Base-by-base conservation (phyloP, 2,113 vertebrate genomes). In the Gasterosteus nipponicus region DNA sequence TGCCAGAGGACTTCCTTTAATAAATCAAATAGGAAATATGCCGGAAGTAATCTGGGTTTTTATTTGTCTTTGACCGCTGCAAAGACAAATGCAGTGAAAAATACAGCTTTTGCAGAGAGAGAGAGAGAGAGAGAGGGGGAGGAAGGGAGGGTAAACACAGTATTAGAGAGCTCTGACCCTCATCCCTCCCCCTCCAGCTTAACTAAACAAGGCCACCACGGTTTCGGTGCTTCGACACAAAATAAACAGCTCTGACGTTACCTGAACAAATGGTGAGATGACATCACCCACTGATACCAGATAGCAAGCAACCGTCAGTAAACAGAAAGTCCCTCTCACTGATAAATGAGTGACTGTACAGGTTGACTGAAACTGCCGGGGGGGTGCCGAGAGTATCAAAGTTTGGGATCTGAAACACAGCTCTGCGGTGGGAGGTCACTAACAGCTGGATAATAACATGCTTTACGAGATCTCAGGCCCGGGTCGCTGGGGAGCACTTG, bases 181-280 rank as follows among this genome's bases (percentile, higher is more conserved):
- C 79, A 61, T 51, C 70, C 75, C 80, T 51, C 63, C 70, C 72
- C 81, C 87, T 31, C 58, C 74, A 78, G 85, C 82, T 83, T 89
- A 86, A 80, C 78, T 70, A 88, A 92, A 93, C 92, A 92, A 83
- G 89, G 89, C 83, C 88, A 75, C 70, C 82, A 75, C 19, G 73
- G 93, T 94, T 94, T 93, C 91, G 82, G 91, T 76, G 75, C 75
- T 64, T 54, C 71, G 58, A 92, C 86, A 80, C 81, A 87, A 86
- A 92, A 86, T 77, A 94, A 93, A 94, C 91, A 92, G 53, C 38
- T 26, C 67, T 92, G 90, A 92, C 84, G 81, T 84, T 86, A 92
- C 86, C 87, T 90, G 91, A 66, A 84, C 87, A 77, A 89, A 81
- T 64, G 89, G 77, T 3, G 29, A 26, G 75, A 87, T 95, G 94